Evolutionary conservation across 1,140 invertebrate species (phyloP).

Genomic region (Tyrophagus putrescentiae): DNA sequence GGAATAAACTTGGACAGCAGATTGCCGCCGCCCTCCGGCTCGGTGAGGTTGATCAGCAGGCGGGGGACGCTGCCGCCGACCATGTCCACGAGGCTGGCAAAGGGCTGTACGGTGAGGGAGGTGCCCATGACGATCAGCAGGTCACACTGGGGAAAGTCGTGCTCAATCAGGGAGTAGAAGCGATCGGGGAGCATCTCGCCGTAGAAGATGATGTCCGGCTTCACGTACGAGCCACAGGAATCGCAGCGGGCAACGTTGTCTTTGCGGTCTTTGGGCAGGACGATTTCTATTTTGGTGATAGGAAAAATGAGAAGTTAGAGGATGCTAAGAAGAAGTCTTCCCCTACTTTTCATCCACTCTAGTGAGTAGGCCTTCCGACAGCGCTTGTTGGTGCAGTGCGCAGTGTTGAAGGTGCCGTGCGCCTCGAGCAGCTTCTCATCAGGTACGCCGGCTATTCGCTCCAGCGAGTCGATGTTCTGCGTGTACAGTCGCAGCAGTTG

Average conservation of each 20-base stretch:
- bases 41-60: constrained; percentile 31
- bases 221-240: constrained; percentile 56
- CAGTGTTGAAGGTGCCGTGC: constrained; percentile 78
- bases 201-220: constrained; percentile 89
- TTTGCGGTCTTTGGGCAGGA: constrained; percentile 44
- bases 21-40: neutral
- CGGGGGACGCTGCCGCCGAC: constrained; percentile 54
- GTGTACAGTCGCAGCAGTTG: constrained; percentile 66
- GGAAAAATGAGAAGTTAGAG: constrained; percentile 2
- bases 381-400: constrained; percentile 53
- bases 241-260: constrained; percentile 52
- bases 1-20: constrained; percentile 21
- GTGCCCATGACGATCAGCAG: constrained; percentile 88
- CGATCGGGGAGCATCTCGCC: constrained; percentile 62
- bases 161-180: constrained; percentile 43
- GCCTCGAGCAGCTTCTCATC: constrained; percentile 76
- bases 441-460: constrained; percentile 67
- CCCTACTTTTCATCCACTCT: constrained; percentile 61
- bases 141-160: constrained; percentile 72
- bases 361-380: constrained; percentile 58
- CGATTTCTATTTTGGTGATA: constrained; percentile 23
- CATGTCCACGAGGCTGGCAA: constrained; percentile 71
- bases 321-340: constrained; percentile 13
- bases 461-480: constrained; percentile 86
- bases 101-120: constrained; percentile 82